phyloP scores from a whole-genome alignment of 2,888 invertebrate species.

The Bombyx huttoni region DNA sequence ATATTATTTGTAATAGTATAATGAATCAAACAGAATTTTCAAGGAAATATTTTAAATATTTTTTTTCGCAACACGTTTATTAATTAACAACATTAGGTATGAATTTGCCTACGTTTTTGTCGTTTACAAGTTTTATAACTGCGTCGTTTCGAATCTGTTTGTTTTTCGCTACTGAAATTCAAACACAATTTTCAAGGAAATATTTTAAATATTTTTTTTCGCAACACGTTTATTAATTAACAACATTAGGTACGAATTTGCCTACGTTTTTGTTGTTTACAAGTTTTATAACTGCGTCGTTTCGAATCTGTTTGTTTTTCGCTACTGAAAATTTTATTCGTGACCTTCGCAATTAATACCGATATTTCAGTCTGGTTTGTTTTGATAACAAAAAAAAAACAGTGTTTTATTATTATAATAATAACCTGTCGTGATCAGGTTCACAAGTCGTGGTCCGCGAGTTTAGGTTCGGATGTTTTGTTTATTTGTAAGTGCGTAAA shows the following conservation, averaged over 20 bases:
- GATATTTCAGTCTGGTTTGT: neutral
- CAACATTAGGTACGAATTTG: neutral
- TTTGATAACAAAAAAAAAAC: neutral
- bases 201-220: neutral
- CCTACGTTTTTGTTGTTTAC: constrained; percentile 3
- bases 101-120: neutral
- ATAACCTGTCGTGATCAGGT: neutral
- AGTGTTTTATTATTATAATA: neutral
- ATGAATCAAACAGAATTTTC: neutral
- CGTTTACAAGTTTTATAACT: constrained; percentile 1
- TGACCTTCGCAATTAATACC: neutral
- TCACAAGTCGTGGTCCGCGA: neutral
- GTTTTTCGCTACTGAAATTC: constrained; percentile 1
- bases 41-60: neutral
- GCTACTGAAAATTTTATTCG: constrained; percentile 1
- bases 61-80: neutral
- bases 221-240: neutral
- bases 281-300: neutral
- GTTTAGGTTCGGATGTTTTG: neutral
- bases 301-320: neutral
- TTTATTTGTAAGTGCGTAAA: neutral
- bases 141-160: neutral
- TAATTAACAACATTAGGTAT: neutral
- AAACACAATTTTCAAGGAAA: neutral
- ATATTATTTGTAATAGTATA: constrained; percentile 5